These are phyloP conservation scores for Aptenodytes forsteri DNA, from an alignment of 2,113 vertebrate genomes.

Conservation along the genomic window DNA sequence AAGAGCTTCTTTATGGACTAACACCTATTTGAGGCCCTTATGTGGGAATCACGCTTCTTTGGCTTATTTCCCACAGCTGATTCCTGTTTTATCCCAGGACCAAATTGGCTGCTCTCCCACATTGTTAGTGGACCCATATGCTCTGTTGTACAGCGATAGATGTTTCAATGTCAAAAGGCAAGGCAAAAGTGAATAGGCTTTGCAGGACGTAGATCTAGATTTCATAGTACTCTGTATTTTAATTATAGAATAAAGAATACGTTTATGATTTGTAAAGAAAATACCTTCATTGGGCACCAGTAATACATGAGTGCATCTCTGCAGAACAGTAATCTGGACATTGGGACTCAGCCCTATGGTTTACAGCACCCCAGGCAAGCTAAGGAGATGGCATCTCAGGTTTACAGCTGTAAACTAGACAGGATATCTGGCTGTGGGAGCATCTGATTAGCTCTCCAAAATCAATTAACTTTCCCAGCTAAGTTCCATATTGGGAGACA, in stretches of 20 bases:
- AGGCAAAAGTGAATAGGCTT: not conserved
- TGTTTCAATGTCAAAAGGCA: not conserved
- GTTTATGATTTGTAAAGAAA: not conserved
- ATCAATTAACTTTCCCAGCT: not conserved
- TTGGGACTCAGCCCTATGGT: not conserved
- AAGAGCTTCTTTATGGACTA: not conserved
- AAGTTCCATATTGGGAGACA: not conserved
- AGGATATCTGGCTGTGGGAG: not conserved
- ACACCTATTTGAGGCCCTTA: conserved; percentile 4
- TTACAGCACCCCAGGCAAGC: not conserved
- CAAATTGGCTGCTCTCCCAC: conserved; percentile 12
- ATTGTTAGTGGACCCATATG: not conserved
- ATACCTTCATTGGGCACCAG: not conserved
- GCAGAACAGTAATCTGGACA: not conserved
- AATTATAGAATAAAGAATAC: not conserved
- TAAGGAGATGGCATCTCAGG: not conserved
- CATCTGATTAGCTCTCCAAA: not conserved
- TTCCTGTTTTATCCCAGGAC: conserved; percentile 26
- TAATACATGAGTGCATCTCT: not conserved
- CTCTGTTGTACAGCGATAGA: not conserved
- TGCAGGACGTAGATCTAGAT: not conserved
- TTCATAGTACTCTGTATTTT: not conserved
- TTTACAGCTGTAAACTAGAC: not conserved
- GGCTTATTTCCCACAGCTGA: conserved; percentile 29
- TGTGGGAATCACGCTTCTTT: not conserved